Conservation (phyloP, 2,888 invertebrate genomes). For the Amitus sp. region DNA sequence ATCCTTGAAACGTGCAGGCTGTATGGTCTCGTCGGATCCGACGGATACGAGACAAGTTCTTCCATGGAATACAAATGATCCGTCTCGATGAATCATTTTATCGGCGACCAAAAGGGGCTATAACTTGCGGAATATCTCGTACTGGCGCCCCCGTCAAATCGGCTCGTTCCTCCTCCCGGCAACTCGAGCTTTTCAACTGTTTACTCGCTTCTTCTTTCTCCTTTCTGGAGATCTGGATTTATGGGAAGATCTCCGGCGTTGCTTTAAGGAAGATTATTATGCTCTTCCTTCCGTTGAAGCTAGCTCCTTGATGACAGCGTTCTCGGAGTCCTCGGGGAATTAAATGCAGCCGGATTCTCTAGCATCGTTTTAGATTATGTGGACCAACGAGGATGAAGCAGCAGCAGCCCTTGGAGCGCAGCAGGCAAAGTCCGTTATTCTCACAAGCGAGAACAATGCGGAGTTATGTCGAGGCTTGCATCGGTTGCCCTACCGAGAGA, state of each 20-base stretch:
- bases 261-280: conserved; percentile 33
- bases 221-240: too few relatives aligned
- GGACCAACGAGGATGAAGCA: conserved; percentile 25
- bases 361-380: conserved; percentile 17
- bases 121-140: too few relatives aligned
- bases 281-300: conserved; percentile 39
- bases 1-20: neutral
- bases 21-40: neutral
- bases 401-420: conserved; percentile 16
- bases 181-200: too few relatives aligned
- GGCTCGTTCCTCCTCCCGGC: too few relatives aligned
- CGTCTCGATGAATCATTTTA: neutral
- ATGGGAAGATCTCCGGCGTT: conserved; percentile 8
- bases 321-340: conserved; percentile 33
- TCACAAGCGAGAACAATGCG: conserved; percentile 17
- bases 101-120: neutral
- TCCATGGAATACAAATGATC: conserved; percentile 1
- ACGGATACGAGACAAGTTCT: neutral
- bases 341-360: conserved; percentile 31
- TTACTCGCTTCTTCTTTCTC: neutral
- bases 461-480: conserved; percentile 5
- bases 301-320: conserved; percentile 35
- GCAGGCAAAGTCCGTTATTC: conserved; percentile 14
- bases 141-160: neutral
- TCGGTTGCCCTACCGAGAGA: too few relatives aligned